Percentiles rank a stretch among this genome's conserved stretches.
These are phyloP conservation scores for Tapirus terrestris DNA, from an alignment of 2,113 vertebrate genomes.

Conservation along the genomic window DNA sequence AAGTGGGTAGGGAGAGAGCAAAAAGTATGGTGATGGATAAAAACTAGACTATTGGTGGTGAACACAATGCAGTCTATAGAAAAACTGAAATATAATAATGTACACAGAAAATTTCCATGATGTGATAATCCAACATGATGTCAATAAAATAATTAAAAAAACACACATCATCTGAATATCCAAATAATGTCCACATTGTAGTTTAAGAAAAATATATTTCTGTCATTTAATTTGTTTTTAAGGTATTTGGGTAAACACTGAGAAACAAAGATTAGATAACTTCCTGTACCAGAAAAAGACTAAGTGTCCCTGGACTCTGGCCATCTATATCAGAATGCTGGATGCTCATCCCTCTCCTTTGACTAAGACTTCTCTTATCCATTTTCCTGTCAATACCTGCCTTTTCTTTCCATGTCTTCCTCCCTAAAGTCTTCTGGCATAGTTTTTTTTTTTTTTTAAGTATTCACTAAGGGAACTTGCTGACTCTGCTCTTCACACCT, in stretches of 20 bases:
- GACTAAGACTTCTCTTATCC: not conserved
- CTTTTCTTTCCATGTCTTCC: not conserved
- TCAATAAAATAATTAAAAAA: too few relatives aligned
- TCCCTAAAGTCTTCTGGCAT: not conserved
- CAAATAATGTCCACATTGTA: not conserved
- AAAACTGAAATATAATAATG: too few relatives aligned
- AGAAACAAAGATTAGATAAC: not conserved
- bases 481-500: slow-evolving; percentile 22
- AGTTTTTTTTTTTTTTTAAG: not conserved
- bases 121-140: too few relatives aligned
- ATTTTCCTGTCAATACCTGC: not conserved
- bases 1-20: too few relatives aligned
- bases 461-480: slow-evolving; percentile 47
- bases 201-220: not conserved
- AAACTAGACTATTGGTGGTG: too few relatives aligned
- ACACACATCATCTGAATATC: not conserved
- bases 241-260: not conserved
- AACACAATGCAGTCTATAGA: too few relatives aligned
- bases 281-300: not conserved
- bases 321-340: not conserved
- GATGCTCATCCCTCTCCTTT: not conserved
- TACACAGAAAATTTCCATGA: too few relatives aligned
- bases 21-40: too few relatives aligned
- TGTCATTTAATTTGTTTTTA: not conserved
- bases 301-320: too few relatives aligned